These are phyloP conservation scores for Mastomys coucha DNA, from an alignment of 2,113 vertebrate genomes.

Conservation along the genomic window DNA sequence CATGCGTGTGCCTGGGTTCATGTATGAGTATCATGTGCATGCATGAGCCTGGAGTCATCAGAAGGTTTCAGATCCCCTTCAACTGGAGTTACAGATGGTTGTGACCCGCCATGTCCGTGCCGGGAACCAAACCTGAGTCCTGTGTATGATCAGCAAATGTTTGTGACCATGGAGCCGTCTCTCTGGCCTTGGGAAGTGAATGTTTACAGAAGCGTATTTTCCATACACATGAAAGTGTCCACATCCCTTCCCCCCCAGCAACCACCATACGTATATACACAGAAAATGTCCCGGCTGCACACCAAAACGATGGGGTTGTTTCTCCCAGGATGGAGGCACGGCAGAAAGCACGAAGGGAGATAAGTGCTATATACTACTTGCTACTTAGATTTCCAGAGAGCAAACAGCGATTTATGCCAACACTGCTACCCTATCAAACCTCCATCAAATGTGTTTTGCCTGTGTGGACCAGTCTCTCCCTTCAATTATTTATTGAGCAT, in stretches of 20 bases:
- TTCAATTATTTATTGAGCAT: slow-evolving; percentile 39
- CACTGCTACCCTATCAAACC: background rate
- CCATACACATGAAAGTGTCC: too few relatives aligned
- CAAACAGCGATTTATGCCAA: background rate
- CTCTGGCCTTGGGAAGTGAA: background rate
- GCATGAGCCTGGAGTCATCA: too few relatives aligned
- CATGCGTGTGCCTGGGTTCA: background rate
- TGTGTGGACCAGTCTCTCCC: background rate
- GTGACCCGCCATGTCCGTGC: background rate
- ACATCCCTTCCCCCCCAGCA: background rate
- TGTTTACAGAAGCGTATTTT: background rate
- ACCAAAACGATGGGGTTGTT: background rate
- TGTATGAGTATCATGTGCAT: background rate
- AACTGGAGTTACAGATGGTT: background rate
- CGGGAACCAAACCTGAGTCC: background rate
- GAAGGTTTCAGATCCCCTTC: background rate
- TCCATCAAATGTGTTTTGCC: background rate
- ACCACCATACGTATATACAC: background rate
- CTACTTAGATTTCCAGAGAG: background rate
- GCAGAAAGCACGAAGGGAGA: too few relatives aligned
- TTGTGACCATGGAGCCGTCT: background rate
- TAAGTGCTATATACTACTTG: background rate
- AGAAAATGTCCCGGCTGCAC: background rate
- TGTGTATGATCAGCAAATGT: background rate
- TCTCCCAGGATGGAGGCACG: background rate